These are phyloP conservation scores for Turdus rufiventris DNA, from an alignment of 2,113 vertebrate species.

Conservation along the genomic window DNA sequence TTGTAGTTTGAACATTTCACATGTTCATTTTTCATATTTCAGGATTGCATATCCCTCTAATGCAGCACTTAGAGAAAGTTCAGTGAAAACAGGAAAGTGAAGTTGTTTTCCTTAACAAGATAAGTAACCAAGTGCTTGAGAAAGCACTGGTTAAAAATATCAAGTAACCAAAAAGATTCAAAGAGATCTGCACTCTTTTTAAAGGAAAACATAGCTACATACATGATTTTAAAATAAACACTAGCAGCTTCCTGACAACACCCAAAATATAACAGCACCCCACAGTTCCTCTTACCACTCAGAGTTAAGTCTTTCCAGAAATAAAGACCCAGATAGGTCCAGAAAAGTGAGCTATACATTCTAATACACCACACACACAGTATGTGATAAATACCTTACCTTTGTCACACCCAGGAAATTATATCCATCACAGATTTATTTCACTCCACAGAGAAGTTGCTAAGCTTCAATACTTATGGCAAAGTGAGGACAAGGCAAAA, in stretches of 20 bases:
- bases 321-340: background rate
- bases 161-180: background rate
- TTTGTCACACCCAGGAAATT: background rate
- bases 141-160: background rate
- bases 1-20: background rate
- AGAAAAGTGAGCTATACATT: background rate
- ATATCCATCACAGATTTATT: background rate
- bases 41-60: background rate
- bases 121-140: background rate
- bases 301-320: background rate
- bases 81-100: background rate
- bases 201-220: background rate
- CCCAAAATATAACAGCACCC: background rate
- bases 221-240: background rate
- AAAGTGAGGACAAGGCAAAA: background rate
- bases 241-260: background rate
- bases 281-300: background rate
- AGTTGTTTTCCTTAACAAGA: background rate
- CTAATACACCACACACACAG: background rate
- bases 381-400: background rate
- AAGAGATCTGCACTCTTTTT: background rate
- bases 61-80: background rate
- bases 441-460: background rate
- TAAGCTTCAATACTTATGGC: background rate
- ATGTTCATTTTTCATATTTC: background rate